A percentile compares a stretch with the other conserved stretches of the same genome.
Evolutionary conservation across 2,113 vertebrate genomes (phyloP).

Genomic region (Gyps fulvus): DNA sequence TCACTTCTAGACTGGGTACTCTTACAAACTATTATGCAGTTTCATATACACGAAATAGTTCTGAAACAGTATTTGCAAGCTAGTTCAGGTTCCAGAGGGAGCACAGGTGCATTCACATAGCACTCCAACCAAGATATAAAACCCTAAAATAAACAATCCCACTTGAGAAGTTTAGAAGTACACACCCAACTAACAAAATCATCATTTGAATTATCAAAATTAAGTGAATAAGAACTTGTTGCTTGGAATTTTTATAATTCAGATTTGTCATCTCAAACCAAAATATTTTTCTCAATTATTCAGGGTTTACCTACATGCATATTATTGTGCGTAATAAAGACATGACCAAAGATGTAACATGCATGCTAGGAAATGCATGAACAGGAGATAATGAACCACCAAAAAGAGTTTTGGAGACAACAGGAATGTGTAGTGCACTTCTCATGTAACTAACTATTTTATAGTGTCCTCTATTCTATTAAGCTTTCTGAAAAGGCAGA

Average conservation of each 20-base stretch:
- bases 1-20: not conserved
- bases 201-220: not conserved
- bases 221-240: not conserved
- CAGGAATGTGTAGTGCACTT: not conserved
- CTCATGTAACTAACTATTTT: not conserved
- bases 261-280: not conserved
- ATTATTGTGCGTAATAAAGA: not conserved
- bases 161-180: not conserved
- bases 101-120: not conserved
- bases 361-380: not conserved
- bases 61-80: not conserved
- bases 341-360: accelerated
- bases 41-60: not conserved
- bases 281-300: not conserved
- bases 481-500: constrained; percentile 25
- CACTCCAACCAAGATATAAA: not conserved
- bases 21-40: not conserved
- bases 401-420: not conserved
- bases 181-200: not conserved
- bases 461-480: not conserved
- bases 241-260: not conserved
- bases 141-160: not conserved
- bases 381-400: not conserved
- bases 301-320: accelerated
- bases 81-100: not conserved